Conservation (phyloP, 92 coral and sea anemone species). For the Diadumene lineata region DNA sequence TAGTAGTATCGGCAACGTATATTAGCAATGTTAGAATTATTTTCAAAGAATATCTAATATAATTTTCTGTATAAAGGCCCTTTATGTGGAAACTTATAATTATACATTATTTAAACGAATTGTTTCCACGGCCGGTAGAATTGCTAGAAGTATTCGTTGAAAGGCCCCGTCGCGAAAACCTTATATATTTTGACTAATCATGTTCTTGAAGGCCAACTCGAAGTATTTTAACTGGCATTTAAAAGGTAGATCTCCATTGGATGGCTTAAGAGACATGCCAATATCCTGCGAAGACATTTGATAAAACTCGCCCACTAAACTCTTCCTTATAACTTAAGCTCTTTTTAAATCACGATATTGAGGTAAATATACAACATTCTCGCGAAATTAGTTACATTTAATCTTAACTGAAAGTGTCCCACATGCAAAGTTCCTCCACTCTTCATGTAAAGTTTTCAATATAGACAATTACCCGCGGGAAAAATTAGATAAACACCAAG, state of each 20-base stretch:
- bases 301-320: neutral
- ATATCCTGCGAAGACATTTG: neutral
- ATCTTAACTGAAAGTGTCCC: neutral
- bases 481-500: neutral
- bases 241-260: neutral
- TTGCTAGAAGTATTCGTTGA: neutral
- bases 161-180: neutral
- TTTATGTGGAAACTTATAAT: too few relatives aligned
- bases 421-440: neutral
- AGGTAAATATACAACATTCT: neutral
- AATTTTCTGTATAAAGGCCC: too few relatives aligned
- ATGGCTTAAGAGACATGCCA: neutral
- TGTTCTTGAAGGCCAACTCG: neutral
- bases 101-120: neutral
- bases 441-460: neutral
- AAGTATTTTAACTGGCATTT: neutral
- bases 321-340: neutral
- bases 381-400: neutral
- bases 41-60: too few relatives aligned
- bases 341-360: neutral
- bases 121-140: neutral
- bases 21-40: too few relatives aligned
- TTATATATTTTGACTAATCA: neutral
- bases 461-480: neutral
- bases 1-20: too few relatives aligned